These are phyloP conservation scores for Nomada goodeniana DNA, from an alignment of 2,888 invertebrate genomes.

Conservation along the genomic window DNA sequence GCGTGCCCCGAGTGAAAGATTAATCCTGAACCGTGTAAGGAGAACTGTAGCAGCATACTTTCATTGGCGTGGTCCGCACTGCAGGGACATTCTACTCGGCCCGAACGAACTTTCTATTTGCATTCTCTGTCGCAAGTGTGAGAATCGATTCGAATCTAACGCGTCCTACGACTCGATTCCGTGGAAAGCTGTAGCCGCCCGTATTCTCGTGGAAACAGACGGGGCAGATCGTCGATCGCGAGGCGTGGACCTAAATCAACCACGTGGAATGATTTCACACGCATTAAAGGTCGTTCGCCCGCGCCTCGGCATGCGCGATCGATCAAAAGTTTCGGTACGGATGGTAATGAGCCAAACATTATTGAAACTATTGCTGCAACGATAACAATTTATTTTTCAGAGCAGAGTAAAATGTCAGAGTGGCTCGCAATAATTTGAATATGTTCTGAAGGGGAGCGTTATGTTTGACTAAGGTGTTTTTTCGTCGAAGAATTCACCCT, in stretches of 20 bases:
- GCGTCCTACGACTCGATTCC: slow-evolving; percentile 54
- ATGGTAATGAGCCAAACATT: too few species aligned
- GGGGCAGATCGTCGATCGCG: slow-evolving; percentile 43
- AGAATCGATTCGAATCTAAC: slow-evolving; percentile 71
- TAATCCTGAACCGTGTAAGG: slow-evolving; percentile 34
- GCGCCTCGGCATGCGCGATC: too few species aligned
- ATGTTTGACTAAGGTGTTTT: too few species aligned
- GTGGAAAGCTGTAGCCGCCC: slow-evolving; percentile 19
- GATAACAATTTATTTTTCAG: too few species aligned
- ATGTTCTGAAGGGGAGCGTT: too few species aligned
- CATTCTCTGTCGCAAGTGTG: slow-evolving; percentile 73
- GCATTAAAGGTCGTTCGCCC: slow-evolving; percentile 9
- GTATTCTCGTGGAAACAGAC: slow-evolving; percentile 47
- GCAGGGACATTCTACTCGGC: slow-evolving; percentile 73
- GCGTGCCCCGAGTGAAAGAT: slow-evolving; percentile 50
- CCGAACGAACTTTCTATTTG: slow-evolving; percentile 72
- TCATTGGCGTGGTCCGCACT: slow-evolving; percentile 76
- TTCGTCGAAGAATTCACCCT: too few species aligned
- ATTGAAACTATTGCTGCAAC: too few species aligned
- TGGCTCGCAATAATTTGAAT: too few species aligned
- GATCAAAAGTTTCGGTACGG: too few species aligned
- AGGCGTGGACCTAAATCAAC: slow-evolving; percentile 45
- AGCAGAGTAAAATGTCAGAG: too few species aligned
- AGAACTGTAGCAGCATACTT: slow-evolving; percentile 62
- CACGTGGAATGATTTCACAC: slow-evolving; percentile 38